Evolutionary conservation across 2,113 vertebrate genomes (phyloP).

Genomic region (Sander vitreus): DNA sequence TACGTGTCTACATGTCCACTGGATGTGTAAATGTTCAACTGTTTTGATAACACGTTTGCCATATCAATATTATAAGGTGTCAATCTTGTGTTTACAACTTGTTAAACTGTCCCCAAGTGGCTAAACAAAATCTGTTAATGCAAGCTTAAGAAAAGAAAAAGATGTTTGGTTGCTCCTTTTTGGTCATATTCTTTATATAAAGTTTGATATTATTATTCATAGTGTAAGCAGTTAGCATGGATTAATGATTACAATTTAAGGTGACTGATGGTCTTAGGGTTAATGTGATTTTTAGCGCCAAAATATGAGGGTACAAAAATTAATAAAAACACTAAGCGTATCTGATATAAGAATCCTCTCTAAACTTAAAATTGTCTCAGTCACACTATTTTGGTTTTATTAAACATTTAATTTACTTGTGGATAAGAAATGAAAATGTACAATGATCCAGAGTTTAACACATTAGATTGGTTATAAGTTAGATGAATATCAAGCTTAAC

Average conservation of each 20-base stretch:
- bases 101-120: not conserved
- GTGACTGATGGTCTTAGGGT: not conserved
- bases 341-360: not conserved
- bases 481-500: not conserved
- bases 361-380: not conserved
- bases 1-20: too few species aligned
- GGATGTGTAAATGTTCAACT: too few species aligned
- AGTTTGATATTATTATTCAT: too few species aligned
- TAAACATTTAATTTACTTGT: not conserved
- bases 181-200: not conserved
- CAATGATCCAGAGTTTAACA: not conserved
- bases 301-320: not conserved
- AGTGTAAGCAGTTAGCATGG: too few species aligned
- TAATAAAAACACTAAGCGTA: not conserved
- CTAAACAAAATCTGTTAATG: too few species aligned
- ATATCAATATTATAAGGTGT: too few species aligned
- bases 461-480: not conserved
- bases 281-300: not conserved
- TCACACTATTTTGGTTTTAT: not conserved
- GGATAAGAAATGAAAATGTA: not conserved
- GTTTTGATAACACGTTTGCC: too few species aligned
- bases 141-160: too few species aligned
- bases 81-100: too few species aligned
- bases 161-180: too few species aligned
- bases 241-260: not conserved